Base-by-base conservation (phyloP, 2,113 vertebrate species). In the Eidolon helvum region DNA sequence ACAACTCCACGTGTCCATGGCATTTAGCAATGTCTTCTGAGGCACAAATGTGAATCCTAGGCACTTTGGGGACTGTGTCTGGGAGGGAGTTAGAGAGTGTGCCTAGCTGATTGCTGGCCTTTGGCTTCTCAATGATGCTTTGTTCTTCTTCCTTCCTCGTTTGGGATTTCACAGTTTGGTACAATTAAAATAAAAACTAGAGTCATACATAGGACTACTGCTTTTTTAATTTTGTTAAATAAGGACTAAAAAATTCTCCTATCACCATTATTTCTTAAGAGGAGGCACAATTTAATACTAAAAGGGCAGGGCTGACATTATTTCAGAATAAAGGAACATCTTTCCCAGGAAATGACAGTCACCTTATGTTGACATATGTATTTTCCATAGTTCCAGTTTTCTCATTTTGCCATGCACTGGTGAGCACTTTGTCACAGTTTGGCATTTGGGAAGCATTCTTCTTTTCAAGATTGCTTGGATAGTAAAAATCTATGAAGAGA, bases 401-500 rank as follows among this genome's bases (percentile, higher is more conserved):
- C 71, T 95, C 14, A 45, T 78, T 93, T 96, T 82, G 53, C 33
- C 48, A 30, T 86, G 53, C 24, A 69, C 59, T 80, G 2, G 59
- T 84, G 35, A 87, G 24, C 15, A 63, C 38, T 57, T 53, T 79
- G 22, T 92, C 18, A 92, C 61, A 77, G 22, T 93, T 84, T 96
- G 75, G 43, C 50, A 38, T 93, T 91, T 38, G 72, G 55, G 35
- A 96, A 94, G 16, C 66, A 68, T 83, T 85, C 28, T 24, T 82
- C 50, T 87, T 68, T 45, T 71, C 35, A 78, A 72, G 55, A 89
- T 71, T 89, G 28, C 33, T 77, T 91, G 22, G 30, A 22, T 21
- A 48, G 69, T 87, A 96, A 91, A 91, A 94, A 33, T 33, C 59
- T 86, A 18, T 61, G 18, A 68, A 72, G 22, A 89, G 71, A 93